Percentiles rank a stretch among this genome's conserved stretches.
phyloP scores from a whole-genome alignment of 2,113 vertebrate genomes.

The Eulacestoma nigropectus region DNA sequence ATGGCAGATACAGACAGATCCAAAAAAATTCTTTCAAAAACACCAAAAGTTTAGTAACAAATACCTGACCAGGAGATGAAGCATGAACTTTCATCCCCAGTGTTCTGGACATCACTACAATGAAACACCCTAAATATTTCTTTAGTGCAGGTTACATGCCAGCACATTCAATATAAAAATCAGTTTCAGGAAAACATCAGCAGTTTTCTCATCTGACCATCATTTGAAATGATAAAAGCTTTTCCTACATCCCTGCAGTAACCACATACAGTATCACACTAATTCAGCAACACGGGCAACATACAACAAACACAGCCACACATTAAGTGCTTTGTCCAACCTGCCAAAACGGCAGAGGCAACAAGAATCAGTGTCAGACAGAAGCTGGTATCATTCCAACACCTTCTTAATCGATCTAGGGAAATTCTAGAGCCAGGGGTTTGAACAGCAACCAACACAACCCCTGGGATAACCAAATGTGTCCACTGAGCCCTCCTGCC shows the following conservation, averaged over 20 bases:
- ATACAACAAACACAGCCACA: neutral
- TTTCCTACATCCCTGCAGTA: neutral
- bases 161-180: neutral
- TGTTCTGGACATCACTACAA: neutral
- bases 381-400: neutral
- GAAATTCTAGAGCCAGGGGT: neutral
- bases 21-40: neutral
- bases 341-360: neutral
- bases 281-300: neutral
- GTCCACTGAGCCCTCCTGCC: neutral
- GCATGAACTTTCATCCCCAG: neutral
- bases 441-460: neutral
- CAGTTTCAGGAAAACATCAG: neutral
- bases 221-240: neutral
- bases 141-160: neutral
- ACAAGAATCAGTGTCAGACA: neutral
- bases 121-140: neutral
- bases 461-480: neutral
- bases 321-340: neutral
- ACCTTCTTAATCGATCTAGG: neutral
- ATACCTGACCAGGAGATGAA: neutral
- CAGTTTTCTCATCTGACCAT: neutral
- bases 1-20: neutral
- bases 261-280: neutral
- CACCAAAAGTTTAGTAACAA: neutral